Conservation (phyloP, 2,113 vertebrate genomes). For the Mus spicilegus region DNA sequence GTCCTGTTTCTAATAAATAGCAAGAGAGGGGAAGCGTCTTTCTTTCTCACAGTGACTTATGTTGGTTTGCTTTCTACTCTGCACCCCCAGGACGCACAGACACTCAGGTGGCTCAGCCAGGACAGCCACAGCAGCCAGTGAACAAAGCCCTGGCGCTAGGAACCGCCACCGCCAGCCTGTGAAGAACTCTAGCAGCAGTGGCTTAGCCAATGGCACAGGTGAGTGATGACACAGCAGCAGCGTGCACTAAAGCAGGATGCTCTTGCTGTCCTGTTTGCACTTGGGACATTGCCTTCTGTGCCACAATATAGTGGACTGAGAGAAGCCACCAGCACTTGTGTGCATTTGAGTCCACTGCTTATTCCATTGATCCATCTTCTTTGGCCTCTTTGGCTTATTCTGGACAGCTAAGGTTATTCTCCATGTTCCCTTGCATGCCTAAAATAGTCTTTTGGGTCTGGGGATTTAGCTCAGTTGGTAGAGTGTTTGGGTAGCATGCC, state of each 20-base stretch:
- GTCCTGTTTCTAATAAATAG: constrained; percentile 60
- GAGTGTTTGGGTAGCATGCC: background rate
- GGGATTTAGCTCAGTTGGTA: background rate
- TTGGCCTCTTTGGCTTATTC: constrained; percentile 14
- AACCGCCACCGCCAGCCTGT: constrained; percentile 83
- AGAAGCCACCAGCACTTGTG: background rate
- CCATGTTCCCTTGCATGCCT: background rate
- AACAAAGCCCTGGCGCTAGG: constrained; percentile 84
- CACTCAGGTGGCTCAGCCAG: constrained; percentile 85
- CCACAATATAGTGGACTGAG: background rate
- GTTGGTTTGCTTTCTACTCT: constrained; percentile 62
- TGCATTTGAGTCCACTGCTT: background rate
- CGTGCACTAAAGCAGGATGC: background rate
- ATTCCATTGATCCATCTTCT: background rate
- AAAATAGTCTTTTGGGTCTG: background rate
- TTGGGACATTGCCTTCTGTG: background rate
- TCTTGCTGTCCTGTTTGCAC: background rate
- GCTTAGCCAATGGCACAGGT: constrained; percentile 83
- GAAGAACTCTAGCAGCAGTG: constrained; percentile 80
- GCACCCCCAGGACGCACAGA: constrained; percentile 86
- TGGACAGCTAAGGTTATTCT: background rate
- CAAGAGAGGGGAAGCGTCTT: background rate
- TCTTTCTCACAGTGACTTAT: constrained; percentile 56
- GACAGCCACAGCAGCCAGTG: constrained; percentile 80
- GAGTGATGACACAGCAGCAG: constrained; percentile 56